Base-by-base conservation (phyloP, 2,113 vertebrate species). In the Aphyosemion australe region DNA sequence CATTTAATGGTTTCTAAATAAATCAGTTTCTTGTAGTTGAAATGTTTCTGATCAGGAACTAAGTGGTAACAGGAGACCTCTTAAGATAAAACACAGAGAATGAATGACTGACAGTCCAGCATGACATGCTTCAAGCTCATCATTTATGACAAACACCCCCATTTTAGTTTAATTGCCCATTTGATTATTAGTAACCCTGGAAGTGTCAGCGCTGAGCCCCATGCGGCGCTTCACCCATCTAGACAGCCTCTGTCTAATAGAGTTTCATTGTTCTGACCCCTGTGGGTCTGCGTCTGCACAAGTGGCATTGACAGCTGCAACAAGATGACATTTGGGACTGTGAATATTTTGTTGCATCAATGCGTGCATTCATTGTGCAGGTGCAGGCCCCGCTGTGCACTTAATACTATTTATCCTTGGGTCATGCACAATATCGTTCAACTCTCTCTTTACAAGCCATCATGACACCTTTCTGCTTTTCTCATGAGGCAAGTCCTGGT, bases 131-230 rank as follows among this genome's bases (percentile, higher is more conserved):
- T 48, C 64, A 65, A 73, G 58, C 66, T 65, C 63, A 80, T 92
- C 89, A 76, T 88, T 89, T 87, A 85, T 88, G 84, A 79, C 87
- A 91, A 63, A 58, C 84, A 67, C 89, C 63, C 80, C 57, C 86
- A 80, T 89, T 93, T 63, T 89, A 72, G 87, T 85, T 89, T 90
- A 92, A 88, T 93, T 89, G 91, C 50, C 76, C 89, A 79, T 90
- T 54, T 92, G 87, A 92, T 91, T 90, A 83, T 64, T 16, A 58
- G 82, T 72, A 78, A 21, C 19, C n/a, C 8, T 79, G 78, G 72
- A 72, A 65, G 89, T 83, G 78, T 76, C 62, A 68, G 66, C 64
- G 8, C 55, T 0, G 70, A 54, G 69, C 72, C 65, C 50, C 85
- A 83, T 74, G 83, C 47, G 60, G 83, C 0, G 76, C 48, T 13